Base-by-base conservation (phyloP, 1,140 invertebrate genomes). In the Caenorhabditis remanei region DNA sequence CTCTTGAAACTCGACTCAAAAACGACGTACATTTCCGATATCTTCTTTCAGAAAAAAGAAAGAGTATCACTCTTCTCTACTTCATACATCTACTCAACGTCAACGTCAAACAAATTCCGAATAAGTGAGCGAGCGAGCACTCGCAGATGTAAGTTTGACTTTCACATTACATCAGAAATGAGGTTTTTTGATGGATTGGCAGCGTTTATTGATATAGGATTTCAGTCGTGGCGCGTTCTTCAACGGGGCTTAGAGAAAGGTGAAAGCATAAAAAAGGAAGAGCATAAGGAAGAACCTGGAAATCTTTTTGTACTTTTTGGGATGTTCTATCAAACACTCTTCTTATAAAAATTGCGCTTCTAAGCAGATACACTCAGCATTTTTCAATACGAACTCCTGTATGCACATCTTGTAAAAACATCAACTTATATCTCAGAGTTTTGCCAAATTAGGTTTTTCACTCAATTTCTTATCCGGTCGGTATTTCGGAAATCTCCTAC, bases 1-100 rank as follows among this genome's bases (percentile, higher is more conserved):
- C 41, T 71, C 65, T 43, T 46, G 65, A 71, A 71, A 71, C 65
- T 71, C 41, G 40, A 71, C 65, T 71, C 40, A 43, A 43, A 32
- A 32, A 32, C 65, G 46, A 43, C 41, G 41, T 71, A 71, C 16
- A 71, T 71, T 19, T 71, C 65, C 61, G 61, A 63, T 71, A 71
- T 71, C 65, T 71, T 71, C 65, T 71, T 71, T 71, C 65, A 71
- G 65, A 61, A 32, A 32, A 8, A 71, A 71, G 65, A 61, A 32
- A 32, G 21, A 71, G 65, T 71, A 71, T 71, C 65, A 63, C 65
- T 71, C 40, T n/a, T 6, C 2, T 32, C 32, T 32, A 11, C 61
- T 19, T 71, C 65, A 71, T 71, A 71, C 65, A 71, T 71, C 16
- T 41, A 43, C 65, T 43, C 65, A 71, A 43, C 65, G 41, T 71